phyloP scores from a whole-genome alignment of 2,888 invertebrate species.

The Exephanes ischioxanthus region DNA sequence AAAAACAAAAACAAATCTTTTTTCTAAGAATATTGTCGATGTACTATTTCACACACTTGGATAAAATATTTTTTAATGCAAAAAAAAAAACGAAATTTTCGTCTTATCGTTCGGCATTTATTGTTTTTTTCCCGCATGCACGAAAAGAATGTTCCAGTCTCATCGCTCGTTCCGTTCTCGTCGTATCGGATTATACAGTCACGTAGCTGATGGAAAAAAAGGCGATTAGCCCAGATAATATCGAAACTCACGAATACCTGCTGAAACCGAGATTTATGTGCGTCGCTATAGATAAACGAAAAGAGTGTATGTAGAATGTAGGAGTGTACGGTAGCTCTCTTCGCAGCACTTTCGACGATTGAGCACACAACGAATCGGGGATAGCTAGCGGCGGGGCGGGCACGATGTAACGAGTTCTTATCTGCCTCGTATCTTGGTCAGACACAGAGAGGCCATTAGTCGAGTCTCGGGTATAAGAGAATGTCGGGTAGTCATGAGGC shows the following conservation, averaged over 20 bases:
- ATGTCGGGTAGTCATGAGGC: constrained; percentile 20
- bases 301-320: background rate
- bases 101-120: background rate
- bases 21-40: background rate
- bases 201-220: background rate
- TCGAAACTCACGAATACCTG: background rate
- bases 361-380: background rate
- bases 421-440: constrained; percentile 45
- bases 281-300: constrained; percentile 2
- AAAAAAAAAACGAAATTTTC: background rate
- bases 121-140: background rate
- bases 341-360: constrained; percentile 46
- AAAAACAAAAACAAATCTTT: background rate
- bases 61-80: background rate
- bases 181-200: background rate
- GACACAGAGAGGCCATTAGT: constrained; percentile 46
- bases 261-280: background rate
- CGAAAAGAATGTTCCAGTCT: background rate
- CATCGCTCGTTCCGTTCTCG: background rate
- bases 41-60: background rate
- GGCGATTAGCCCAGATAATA: background rate
- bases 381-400: background rate
- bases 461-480: constrained; percentile 20
- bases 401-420: constrained; percentile 57
- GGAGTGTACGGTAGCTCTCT: background rate